These are phyloP conservation scores for Callitettix versicolor DNA, from an alignment of 1,140 invertebrate genomes.

Conservation along the genomic window DNA sequence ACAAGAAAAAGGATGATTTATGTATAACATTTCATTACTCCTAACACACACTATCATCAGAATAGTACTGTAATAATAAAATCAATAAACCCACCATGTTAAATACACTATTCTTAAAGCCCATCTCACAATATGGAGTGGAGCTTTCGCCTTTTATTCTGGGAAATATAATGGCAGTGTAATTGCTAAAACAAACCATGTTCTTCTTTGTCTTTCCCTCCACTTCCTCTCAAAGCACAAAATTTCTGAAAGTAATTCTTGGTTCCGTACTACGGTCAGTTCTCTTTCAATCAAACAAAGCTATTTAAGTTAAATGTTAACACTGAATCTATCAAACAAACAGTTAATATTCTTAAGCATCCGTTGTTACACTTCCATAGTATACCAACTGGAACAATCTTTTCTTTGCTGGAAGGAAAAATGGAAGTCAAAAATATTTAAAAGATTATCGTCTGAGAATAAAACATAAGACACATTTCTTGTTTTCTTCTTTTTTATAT, in stretches of 20 bases:
- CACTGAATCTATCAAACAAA: not conserved
- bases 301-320: not conserved
- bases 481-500: not conserved
- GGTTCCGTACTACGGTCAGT: not conserved
- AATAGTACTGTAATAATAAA: constrained; percentile 15
- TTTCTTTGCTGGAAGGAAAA: not conserved
- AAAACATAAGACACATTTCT: not conserved
- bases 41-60: constrained; percentile 21
- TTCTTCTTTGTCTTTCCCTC: constrained; percentile 6
- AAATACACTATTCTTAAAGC: constrained; percentile 20
- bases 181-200: constrained; percentile 18
- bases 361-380: not conserved
- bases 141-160: constrained; percentile 15
- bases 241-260: not conserved
- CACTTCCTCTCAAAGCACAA: not conserved
- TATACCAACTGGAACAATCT: not conserved
- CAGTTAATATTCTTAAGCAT: not conserved
- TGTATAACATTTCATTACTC: constrained; percentile 19
- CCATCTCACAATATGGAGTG: constrained; percentile 22
- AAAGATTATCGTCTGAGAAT: not conserved
- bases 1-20: constrained; percentile 16
- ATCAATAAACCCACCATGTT: constrained; percentile 12
- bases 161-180: constrained; percentile 21
- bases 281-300: not conserved
- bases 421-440: not conserved